A percentile compares a stretch with the other conserved stretches of the same genome.
Conservation (phyloP, 2,113 vertebrate species). For the Ciconia stormi region DNA sequence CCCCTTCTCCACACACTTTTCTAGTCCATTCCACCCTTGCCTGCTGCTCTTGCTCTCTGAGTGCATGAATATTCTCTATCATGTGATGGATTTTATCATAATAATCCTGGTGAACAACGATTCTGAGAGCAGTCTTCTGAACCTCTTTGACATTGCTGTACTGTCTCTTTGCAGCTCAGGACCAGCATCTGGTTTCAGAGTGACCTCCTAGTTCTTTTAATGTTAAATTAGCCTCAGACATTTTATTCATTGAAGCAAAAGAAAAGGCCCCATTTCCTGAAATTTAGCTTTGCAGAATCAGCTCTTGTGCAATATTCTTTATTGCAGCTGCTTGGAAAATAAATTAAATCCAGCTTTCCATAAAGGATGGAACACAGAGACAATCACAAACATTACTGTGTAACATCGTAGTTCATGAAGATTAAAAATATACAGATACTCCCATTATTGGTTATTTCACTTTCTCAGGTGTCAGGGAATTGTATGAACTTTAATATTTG, state of each 20-base stretch:
- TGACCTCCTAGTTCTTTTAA: not conserved
- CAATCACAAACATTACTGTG: not conserved
- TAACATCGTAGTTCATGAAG: not conserved
- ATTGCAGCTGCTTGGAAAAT: slow-evolving; percentile 10
- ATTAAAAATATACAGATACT: not conserved
- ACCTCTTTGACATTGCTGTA: not conserved
- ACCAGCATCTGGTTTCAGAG: not conserved
- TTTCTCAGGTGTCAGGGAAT: not conserved
- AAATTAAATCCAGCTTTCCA: not conserved
- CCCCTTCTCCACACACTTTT: not conserved
- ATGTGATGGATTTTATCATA: not conserved
- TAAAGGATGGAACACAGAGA: not conserved
- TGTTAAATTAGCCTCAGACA: not conserved
- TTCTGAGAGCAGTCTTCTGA: not conserved
- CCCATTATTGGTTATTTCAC: not conserved
- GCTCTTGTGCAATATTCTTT: slow-evolving; percentile 2
- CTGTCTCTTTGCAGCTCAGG: not conserved
- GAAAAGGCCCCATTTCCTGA: slow-evolving; percentile 6
- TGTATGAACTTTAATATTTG: not conserved
- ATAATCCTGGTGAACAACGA: not conserved
- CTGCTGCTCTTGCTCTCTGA: not conserved
- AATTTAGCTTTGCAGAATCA: not conserved
- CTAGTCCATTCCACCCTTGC: not conserved
- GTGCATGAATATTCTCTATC: not conserved
- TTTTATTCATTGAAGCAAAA: slow-evolving; percentile 7